phyloP scores from a whole-genome alignment of 1,140 invertebrate genomes.

The Paralvinella palmiformis region DNA sequence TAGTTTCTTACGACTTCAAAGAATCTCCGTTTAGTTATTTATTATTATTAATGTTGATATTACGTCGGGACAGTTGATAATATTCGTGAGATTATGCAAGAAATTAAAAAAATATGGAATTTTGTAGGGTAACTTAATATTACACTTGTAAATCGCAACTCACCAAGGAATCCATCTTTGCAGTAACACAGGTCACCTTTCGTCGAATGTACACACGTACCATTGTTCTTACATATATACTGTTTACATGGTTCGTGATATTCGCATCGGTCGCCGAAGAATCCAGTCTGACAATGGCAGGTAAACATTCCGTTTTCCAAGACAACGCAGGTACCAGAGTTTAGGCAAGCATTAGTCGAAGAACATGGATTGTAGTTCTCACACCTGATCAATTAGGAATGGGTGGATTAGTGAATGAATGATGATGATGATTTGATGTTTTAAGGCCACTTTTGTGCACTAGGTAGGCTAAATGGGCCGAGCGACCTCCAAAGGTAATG shows the following conservation, averaged over 20 bases:
- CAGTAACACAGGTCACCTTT: constrained; percentile 14
- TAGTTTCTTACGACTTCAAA: background rate
- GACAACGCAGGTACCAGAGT: constrained; percentile 10
- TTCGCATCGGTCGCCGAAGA: constrained; percentile 17
- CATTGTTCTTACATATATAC: constrained; percentile 12
- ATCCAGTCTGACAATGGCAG: constrained; percentile 15
- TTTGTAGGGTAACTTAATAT: background rate
- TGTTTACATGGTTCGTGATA: constrained; percentile 10
- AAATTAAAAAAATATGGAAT: background rate
- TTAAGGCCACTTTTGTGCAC: too few species aligned
- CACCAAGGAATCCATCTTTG: constrained; percentile 7
- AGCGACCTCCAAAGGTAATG: too few species aligned
- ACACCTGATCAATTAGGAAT: background rate
- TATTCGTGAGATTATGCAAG: background rate
- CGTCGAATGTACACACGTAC: constrained; percentile 14
- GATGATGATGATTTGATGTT: background rate
- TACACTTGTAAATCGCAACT: background rate
- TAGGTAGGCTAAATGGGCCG: too few species aligned
- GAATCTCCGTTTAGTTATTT: background rate
- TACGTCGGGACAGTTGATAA: too few species aligned
- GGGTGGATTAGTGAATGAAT: background rate
- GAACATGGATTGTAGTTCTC: constrained; percentile 13
- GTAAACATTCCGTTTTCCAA: background rate
- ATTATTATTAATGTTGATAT: background rate
- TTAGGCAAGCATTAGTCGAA: background rate